Evolutionary conservation across 2,888 invertebrate genomes (phyloP).

Genomic region (Tinea trinotella): DNA sequence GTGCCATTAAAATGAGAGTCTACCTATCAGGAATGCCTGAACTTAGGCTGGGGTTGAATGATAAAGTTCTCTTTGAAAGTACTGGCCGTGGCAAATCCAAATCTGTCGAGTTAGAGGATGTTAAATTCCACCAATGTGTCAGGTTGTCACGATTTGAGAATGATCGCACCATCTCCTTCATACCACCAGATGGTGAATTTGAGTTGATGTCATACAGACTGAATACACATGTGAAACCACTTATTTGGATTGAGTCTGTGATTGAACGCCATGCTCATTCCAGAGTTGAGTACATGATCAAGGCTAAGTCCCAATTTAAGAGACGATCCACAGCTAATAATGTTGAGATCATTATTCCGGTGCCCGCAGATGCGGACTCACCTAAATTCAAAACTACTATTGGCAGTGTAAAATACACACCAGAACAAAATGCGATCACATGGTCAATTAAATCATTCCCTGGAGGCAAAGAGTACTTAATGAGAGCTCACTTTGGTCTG

Average conservation of each 20-base stretch:
- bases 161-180: conserved; percentile 97
- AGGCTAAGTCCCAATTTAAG: conserved; percentile 98
- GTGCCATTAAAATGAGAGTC: conserved; percentile 98
- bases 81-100: conserved; percentile 98
- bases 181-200: conserved; percentile 99
- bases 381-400: conserved; percentile 98
- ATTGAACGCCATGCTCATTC: conserved; percentile 98
- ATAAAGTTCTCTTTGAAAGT: conserved; percentile 97
- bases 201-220: conserved; percentile 98
- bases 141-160: conserved; percentile 97
- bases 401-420: conserved; percentile 97
- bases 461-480: conserved; percentile 97
- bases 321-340: conserved; percentile 98
- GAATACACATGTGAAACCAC: conserved; percentile 96
- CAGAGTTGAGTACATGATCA: conserved; percentile 98
- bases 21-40: conserved; percentile 99
- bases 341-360: conserved; percentile 97
- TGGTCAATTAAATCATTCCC: conserved; percentile 99
- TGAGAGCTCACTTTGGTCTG: conserved; percentile 97
- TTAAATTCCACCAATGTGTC: conserved; percentile 99
- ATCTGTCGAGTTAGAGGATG: conserved; percentile 97
- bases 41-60: conserved; percentile 94
- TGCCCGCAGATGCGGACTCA: conserved; percentile 97
- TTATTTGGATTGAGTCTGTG: conserved; percentile 99
- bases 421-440: conserved; percentile 96